Conservation (phyloP, 2,113 vertebrate genomes). For the Hippocampus guttulatus region DNA sequence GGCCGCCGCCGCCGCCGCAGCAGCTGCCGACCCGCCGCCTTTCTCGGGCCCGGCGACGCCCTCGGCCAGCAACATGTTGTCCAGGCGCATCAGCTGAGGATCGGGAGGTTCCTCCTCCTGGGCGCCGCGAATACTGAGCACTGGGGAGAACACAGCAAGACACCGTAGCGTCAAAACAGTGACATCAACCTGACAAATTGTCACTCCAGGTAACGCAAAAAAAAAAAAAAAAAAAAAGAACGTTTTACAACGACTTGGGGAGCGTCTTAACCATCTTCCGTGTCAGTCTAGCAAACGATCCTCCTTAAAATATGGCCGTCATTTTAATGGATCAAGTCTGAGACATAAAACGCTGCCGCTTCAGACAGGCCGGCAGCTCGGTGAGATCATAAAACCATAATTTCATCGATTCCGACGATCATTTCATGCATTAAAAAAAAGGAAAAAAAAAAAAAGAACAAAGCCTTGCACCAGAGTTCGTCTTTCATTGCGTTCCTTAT, state of each 20-base stretch:
- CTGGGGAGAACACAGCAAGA: constrained; percentile 62
- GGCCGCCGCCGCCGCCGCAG: constrained; percentile 84
- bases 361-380: constrained; percentile 56
- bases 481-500: constrained; percentile 49
- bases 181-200: constrained; percentile 8
- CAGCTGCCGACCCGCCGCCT: constrained; percentile 86
- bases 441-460: constrained; percentile 35
- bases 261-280: constrained; percentile 12
- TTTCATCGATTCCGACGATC: constrained; percentile 63
- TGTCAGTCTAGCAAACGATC: constrained; percentile 27
- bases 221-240: constrained; percentile 10
- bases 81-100: constrained; percentile 95
- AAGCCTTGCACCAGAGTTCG: constrained; percentile 50
- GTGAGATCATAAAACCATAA: constrained; percentile 63
- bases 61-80: constrained; percentile 98
- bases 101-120: constrained; percentile 97
- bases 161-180: constrained; percentile 2
- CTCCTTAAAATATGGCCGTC: constrained; percentile 58
- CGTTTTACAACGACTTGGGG: constrained; percentile 15
- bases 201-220: neutral
- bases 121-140: constrained; percentile 94
- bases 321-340: constrained; percentile 62
- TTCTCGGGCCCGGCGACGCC: constrained; percentile 94
- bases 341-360: constrained; percentile 58
- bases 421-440: constrained; percentile 53